Evolutionary conservation across 2,113 vertebrate genomes (phyloP).

Genomic region (Indri indri): DNA sequence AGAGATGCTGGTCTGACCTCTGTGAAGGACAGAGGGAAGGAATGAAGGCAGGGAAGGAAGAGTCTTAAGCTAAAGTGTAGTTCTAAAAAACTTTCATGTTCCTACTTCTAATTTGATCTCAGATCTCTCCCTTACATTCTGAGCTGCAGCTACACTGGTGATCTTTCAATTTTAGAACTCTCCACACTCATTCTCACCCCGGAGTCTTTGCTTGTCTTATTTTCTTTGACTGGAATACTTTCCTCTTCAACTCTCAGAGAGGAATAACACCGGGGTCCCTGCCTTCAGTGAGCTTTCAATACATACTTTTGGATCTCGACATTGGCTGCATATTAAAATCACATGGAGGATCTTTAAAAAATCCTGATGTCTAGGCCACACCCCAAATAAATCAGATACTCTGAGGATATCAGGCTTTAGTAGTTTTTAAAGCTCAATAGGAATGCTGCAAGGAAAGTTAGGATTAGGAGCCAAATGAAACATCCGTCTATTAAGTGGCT

Average conservation of each 20-base stretch:
- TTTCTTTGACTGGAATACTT: neutral
- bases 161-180: neutral
- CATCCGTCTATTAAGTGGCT: neutral
- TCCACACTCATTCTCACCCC: neutral
- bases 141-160: neutral
- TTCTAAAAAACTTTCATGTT: neutral
- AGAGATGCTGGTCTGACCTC: neutral
- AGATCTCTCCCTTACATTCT: neutral
- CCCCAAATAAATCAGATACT: neutral
- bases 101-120: neutral
- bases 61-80: neutral
- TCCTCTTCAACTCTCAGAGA: neutral
- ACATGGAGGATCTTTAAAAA: neutral
- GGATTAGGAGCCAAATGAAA: neutral
- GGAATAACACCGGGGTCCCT: neutral
- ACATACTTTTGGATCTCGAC: neutral
- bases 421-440: neutral
- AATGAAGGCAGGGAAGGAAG: neutral
- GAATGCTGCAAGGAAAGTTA: neutral
- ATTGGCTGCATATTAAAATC: neutral
- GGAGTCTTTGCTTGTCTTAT: neutral
- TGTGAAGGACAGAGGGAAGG: neutral
- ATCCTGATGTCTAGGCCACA: neutral
- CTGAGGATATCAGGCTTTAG: neutral
- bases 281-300: neutral